These are phyloP conservation scores for Sycobia sp. DNA, from an alignment of 1,140 invertebrate genomes.

Conservation along the genomic window DNA sequence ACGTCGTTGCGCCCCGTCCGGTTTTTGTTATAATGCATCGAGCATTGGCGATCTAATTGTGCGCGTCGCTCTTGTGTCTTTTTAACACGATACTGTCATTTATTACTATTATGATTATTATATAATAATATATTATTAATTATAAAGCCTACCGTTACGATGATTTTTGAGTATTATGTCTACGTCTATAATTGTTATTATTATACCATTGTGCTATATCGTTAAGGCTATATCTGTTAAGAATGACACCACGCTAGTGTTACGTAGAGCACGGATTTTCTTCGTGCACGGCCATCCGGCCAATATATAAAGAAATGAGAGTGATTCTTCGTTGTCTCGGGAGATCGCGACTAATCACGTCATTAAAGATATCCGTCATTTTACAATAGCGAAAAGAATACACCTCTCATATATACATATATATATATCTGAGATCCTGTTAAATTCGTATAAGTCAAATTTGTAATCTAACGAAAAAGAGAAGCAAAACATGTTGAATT, in stretches of 20 bases:
- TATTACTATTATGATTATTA: slow-evolving; percentile 39
- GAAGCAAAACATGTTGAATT: neutral
- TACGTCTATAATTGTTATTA: slow-evolving; percentile 51
- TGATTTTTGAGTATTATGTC: slow-evolving; percentile 53
- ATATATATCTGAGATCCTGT: too few species aligned
- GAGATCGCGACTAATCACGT: slow-evolving; percentile 36
- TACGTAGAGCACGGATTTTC: slow-evolving; percentile 34
- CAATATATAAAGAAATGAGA: slow-evolving; percentile 18
- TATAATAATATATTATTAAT: slow-evolving; percentile 36
- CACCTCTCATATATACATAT: neutral
- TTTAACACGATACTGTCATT: slow-evolving; percentile 40
- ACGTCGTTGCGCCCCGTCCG: slow-evolving; percentile 30
- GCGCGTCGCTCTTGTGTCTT: slow-evolving; percentile 40
- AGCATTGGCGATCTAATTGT: slow-evolving; percentile 35
- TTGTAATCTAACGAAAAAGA: slow-evolving; percentile 2
- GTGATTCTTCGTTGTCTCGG: slow-evolving; percentile 41
- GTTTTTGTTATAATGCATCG: slow-evolving; percentile 28
- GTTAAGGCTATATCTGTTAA: slow-evolving; percentile 49
- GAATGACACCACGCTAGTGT: slow-evolving; percentile 35
- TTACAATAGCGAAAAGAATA: neutral
- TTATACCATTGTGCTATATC: slow-evolving; percentile 40
- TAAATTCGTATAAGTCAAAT: slow-evolving; percentile 4
- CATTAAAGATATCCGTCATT: slow-evolving; percentile 10
- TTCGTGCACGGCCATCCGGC: slow-evolving; percentile 31
- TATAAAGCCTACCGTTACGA: slow-evolving; percentile 47